phyloP scores from a whole-genome alignment of 2,888 invertebrate genomes.

The Zhuqinia jingwanae region DNA sequence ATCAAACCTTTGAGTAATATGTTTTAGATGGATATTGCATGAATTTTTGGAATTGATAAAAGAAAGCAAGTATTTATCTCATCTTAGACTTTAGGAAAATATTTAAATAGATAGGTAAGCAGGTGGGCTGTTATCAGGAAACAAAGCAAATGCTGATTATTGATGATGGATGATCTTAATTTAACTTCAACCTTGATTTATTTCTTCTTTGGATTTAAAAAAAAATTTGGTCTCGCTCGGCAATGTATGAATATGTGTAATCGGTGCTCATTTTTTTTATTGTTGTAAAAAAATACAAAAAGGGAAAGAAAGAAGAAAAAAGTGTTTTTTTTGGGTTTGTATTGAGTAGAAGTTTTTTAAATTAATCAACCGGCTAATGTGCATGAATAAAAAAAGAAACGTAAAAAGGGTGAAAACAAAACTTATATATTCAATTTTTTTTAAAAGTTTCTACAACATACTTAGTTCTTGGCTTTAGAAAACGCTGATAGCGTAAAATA shows the following conservation, averaged over 20 bases:
- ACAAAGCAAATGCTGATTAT: too few relatives aligned
- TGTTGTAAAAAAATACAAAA: background rate
- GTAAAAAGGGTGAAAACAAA: background rate
- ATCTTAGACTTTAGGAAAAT: background rate
- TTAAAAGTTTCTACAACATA: slow-evolving; percentile 35
- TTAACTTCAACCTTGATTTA: background rate
- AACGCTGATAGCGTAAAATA: background rate
- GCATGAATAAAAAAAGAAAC: slow-evolving; percentile 10
- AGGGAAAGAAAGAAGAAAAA: slow-evolving; percentile 5
- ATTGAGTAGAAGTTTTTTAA: background rate
- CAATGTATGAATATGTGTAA: slow-evolving; percentile 8
- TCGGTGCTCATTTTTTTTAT: slow-evolving; percentile 30
- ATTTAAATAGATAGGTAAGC: too few relatives aligned
- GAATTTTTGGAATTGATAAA: slow-evolving; percentile 20
- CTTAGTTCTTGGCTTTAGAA: slow-evolving; percentile 22
- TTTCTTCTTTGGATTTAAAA: background rate
- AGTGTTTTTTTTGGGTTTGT: background rate
- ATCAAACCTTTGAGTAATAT: too few relatives aligned
- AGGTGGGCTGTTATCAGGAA: too few relatives aligned
- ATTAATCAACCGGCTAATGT: slow-evolving; percentile 15
- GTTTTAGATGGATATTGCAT: background rate
- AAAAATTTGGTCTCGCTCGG: background rate
- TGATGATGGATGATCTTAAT: background rate
- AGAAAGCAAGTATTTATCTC: slow-evolving; percentile 53
- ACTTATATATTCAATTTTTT: slow-evolving; percentile 17